A percentile compares a stretch with the other conserved stretches of the same genome.
phyloP scores from a whole-genome alignment of 1,140 invertebrate genomes.

The Scylla paramamosain region DNA sequence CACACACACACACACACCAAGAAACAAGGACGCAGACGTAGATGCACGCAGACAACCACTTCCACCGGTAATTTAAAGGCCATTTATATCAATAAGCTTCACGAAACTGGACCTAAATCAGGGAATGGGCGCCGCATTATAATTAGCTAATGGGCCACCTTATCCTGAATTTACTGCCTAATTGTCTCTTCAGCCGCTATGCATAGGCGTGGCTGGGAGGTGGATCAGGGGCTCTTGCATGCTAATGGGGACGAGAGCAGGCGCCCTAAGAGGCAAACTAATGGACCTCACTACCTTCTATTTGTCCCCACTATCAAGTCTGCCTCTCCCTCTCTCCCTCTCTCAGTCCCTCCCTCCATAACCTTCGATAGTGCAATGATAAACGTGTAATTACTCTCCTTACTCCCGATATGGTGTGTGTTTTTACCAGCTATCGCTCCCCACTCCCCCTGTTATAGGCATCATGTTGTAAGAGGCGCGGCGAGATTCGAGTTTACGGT shows the following conservation, averaged over 20 bases:
- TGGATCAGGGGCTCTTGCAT: neutral
- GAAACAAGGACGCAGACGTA: neutral
- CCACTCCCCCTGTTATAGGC: no score
- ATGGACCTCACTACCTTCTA: neutral
- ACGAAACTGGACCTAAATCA: neutral
- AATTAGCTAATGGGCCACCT: neutral
- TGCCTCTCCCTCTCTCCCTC: neutral
- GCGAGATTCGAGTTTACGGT: no score
- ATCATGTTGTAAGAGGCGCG: no score
- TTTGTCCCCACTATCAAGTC: neutral
- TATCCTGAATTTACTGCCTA: neutral
- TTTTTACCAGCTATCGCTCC: neutral
- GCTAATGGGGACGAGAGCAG: neutral
- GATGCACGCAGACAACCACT: neutral
- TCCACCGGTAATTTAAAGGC: neutral
- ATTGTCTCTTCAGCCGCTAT: neutral
- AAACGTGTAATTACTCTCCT: neutral
- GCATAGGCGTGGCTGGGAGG: neutral
- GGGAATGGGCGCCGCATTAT: neutral
- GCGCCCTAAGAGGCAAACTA: neutral
- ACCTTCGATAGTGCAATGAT: neutral
- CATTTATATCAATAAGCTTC: neutral
- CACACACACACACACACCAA: slow-evolving; percentile 31
- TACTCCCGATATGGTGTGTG: neutral
- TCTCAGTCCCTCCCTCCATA: neutral